Evolutionary conservation across 2,113 vertebrate species (phyloP).

Genomic region (Penelope pileata): DNA sequence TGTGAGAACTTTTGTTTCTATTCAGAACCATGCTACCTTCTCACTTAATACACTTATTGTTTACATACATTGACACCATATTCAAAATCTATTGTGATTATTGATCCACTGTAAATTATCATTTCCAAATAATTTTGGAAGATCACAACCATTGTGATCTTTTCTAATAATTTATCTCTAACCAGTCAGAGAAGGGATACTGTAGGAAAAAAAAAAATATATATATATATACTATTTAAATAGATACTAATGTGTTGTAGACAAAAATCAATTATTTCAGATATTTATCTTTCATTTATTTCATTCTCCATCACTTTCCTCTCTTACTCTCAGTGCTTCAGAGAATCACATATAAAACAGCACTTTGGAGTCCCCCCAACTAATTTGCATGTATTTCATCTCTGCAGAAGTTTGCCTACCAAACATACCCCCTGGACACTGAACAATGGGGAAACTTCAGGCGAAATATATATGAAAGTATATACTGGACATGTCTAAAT

Average conservation of each 20-base stretch:
- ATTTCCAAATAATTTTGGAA: not conserved
- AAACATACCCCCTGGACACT: not conserved
- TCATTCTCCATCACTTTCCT: not conserved
- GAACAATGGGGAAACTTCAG: not conserved
- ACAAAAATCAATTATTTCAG: not conserved
- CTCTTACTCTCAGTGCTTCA: not conserved
- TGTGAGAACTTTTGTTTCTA: not conserved
- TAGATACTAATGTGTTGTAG: rapidly evolving
- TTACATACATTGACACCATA: not conserved
- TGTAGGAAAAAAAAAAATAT: not conserved
- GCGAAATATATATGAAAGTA: not conserved
- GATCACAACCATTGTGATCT: not conserved
- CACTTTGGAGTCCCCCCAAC: not conserved
- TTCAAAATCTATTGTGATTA: not conserved
- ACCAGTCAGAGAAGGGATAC: not conserved
- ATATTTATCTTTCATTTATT: not conserved
- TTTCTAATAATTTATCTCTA: not conserved
- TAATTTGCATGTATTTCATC: not conserved
- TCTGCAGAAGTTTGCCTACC: not conserved
- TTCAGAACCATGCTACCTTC: not conserved
- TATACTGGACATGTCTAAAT: no score
- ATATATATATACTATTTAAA: not conserved
- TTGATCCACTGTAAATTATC: not conserved
- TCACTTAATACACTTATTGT: not conserved
- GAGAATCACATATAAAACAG: not conserved